phyloP scores from a whole-genome alignment of 2,888 invertebrate species.

The Drosophila kanekoi region DNA sequence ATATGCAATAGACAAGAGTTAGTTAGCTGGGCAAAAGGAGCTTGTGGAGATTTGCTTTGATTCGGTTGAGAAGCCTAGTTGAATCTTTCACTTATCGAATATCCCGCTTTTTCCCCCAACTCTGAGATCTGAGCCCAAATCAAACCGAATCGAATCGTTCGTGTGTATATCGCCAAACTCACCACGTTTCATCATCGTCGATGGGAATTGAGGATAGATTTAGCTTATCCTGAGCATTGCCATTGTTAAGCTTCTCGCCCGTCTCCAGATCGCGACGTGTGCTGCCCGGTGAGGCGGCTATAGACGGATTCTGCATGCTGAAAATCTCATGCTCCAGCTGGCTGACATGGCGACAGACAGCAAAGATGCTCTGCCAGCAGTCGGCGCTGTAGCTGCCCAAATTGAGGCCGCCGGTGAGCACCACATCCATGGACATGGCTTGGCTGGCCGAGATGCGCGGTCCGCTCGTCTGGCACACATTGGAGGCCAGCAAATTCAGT shows the following conservation, averaged over 20 bases:
- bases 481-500: conserved; percentile 93
- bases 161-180: conserved; percentile 63
- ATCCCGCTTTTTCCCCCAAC: too few species aligned
- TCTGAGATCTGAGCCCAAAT: too few species aligned
- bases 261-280: conserved; percentile 84
- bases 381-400: conserved; percentile 96
- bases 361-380: conserved; percentile 98
- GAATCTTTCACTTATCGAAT: too few species aligned
- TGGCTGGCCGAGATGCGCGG: conserved; percentile 94
- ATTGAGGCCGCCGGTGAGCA: conserved; percentile 94
- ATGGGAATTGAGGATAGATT: conserved; percentile 88
- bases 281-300: conserved; percentile 82
- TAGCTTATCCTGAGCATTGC: conserved; percentile 87
- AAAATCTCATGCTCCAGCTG: conserved; percentile 96
- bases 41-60: too few species aligned
- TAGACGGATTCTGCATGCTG: conserved; percentile 88
- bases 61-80: too few species aligned
- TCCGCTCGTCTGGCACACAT: conserved; percentile 93
- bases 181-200: conserved; percentile 93
- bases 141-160: neutral
- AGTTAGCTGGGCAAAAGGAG: neutral
- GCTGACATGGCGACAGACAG: conserved; percentile 96
- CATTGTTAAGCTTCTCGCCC: conserved; percentile 82
- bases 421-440: conserved; percentile 95
- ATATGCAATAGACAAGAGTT: neutral